Evolutionary conservation across 2,888 invertebrate species (phyloP), one percentile per base, ranked within the genome.

Genomic region (Lordiphosa fenestrarum): DNA sequence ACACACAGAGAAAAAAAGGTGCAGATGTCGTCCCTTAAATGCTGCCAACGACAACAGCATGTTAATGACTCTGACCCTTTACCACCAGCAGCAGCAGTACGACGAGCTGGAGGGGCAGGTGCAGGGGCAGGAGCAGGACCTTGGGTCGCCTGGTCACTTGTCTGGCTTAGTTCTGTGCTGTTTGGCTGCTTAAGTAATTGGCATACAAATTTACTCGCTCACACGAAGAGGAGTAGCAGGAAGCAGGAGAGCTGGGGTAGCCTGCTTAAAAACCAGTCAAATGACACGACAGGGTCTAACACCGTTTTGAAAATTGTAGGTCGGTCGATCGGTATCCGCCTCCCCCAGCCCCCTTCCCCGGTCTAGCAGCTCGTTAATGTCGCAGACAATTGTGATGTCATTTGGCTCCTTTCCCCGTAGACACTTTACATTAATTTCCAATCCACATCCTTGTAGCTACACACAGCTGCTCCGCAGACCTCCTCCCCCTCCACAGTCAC

Each of bases 21-120:
- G 73, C 83, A 78, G 78, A 78, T 78, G 83, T 76, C 76, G 77
- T 65, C 77, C 66, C 66, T 44, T 70, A 71, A 80, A 71, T 76
- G 81, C 71, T 76, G 65, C 60, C 74, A 69, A 70, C 64, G 70
- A 82, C 75, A 78, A 78, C 82, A 84, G 64, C 71, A 82, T 82
- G 84, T 82, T 82, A 82, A 82, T 82, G 81, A 82, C 80, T 84
- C 71, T 82, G 82, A 84, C 81, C 81, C 84, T 67, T 77, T 65
- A 51, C 53, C 33, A 44, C 23, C n/a, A 41, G 23, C 4, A 13
- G 25, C 9, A 13, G 38, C 13, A 52, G 37, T n/a, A 19, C 38
- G 13, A 19, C 38, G 13, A 40, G 15, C n/a, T 39, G 39, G 4
- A 19, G 33, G 15, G 39, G 41, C 9, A 41, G 23, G 2, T 9